Conservation (phyloP, 2,797 vertebrate species). For the Phylloscopus collybita region DNA sequence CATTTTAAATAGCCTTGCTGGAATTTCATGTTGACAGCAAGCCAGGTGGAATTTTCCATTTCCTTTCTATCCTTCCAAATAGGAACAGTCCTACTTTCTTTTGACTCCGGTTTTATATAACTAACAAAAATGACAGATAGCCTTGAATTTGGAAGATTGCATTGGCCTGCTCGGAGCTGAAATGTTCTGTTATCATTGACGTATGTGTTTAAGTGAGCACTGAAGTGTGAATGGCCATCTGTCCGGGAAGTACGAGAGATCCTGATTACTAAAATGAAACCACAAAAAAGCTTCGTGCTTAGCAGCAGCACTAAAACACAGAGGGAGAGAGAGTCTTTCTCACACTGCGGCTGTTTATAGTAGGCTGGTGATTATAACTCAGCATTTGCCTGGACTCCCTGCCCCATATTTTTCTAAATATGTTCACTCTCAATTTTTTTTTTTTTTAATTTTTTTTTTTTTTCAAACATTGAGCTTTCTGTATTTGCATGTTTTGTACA, state of each 20-base stretch:
- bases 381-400: conserved; percentile 44
- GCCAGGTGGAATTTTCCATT: conserved; percentile 50
- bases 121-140: conserved; percentile 74
- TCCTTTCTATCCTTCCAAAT: conserved; percentile 9
- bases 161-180: conserved; percentile 69
- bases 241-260: conserved; percentile 68
- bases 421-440: neutral
- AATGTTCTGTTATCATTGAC: conserved; percentile 76
- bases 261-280: conserved; percentile 62
- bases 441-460: conserved; percentile 9
- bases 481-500: conserved; percentile 14
- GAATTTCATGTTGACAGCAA: neutral
- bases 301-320: conserved; percentile 33
- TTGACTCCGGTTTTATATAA: conserved; percentile 65
- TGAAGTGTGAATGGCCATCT: conserved; percentile 77
- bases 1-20: conserved; percentile 23
- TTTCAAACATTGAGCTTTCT: neutral
- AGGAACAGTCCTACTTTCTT: conserved; percentile 39
- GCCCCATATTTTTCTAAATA: conserved; percentile 47
- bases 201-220: conserved; percentile 72
- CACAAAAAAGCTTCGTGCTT: conserved; percentile 19
- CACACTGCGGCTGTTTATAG: conserved; percentile 49
- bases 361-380: conserved; percentile 44
- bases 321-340: neutral
- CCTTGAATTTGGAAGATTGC: conserved; percentile 66